Evolutionary conservation across 1,140 invertebrate genomes (phyloP), one percentile per base, ranked within the genome.

Genomic region (Drosophila pseudoobscura): DNA sequence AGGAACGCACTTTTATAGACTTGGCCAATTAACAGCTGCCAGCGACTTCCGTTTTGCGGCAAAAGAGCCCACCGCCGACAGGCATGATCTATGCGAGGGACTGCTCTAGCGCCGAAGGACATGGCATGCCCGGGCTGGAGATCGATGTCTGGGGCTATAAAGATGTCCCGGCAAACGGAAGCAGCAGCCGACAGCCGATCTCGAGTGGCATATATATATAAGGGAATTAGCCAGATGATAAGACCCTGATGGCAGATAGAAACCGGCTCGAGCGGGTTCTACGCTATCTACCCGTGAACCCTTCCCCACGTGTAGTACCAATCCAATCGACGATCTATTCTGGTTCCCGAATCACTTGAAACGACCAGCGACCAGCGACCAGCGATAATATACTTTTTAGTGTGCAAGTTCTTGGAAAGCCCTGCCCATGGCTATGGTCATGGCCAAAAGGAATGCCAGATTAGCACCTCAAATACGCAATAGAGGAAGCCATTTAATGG

Each of bases 1-100:
- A 26, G 39, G 17, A 51, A 45, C 39, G 20, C 6, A 73, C 58
- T 87, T 83, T 85, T 80, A 85, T 85, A 62, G 80, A 87, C 78
- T 85, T 68, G 72, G 59, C 31, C 82, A 80, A 87, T 87, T 88
- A 87, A 78, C 82, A 87, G 83, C 82, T 87, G 82, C 61, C 75
- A 47, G 11, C 29, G 56, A 87, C 78, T 87, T 87, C 83, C 83
- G 83, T 65, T 87, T 68, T 22, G 13, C 31, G n/a, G 29, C 20
- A 13, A 15, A 52, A 75, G 61, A 52, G 9, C 8, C 0, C 8
- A 13, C 22, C 26, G 44, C 44, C 55, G 73, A 82, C 61, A 51
- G 9, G 56, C 22, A 64, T 84, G 83, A 85, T 87, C 54, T 78
- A 85, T 75, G 47, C 35, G 35, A 39, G 35, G 35, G 50, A 20